Evolutionary conservation across 1,140 invertebrate species (phyloP).

Genomic region (Drosophila mauritiana): DNA sequence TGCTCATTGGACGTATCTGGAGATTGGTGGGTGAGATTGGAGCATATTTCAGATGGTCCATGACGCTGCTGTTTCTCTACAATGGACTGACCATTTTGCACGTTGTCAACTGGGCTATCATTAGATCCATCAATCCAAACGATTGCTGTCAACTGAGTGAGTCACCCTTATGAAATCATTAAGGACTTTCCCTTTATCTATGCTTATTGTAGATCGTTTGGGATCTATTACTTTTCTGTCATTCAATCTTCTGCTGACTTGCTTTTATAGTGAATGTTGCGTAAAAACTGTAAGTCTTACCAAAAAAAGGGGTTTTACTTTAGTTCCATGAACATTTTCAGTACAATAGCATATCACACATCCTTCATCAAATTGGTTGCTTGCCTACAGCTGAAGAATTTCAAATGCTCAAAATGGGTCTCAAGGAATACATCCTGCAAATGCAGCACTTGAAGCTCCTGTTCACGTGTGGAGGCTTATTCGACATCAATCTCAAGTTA

Average conservation of each 20-base stretch:
- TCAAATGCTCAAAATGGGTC: constrained; percentile 26
- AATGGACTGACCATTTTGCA: constrained; percentile 53
- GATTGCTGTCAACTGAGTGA: constrained; percentile 50
- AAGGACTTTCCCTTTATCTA: too few relatives aligned
- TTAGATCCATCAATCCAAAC: constrained; percentile 26
- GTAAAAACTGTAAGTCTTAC: not conserved
- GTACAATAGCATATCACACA: constrained; percentile 52
- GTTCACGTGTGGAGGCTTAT: constrained; percentile 68
- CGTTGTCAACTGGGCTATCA: constrained; percentile 61
- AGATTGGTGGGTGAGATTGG: constrained; percentile 51
- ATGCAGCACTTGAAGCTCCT: constrained; percentile 61
- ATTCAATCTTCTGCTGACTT: too few relatives aligned
- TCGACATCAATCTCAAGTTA: constrained; percentile 63
- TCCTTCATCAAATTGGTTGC: constrained; percentile 37
- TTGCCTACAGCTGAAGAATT: not conserved
- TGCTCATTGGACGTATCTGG: constrained; percentile 49
- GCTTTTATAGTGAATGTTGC: not conserved
- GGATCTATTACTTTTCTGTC: too few relatives aligned
- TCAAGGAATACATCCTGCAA: constrained; percentile 71
- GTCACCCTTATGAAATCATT: not conserved
- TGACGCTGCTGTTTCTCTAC: constrained; percentile 47
- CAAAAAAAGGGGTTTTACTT: too few relatives aligned
- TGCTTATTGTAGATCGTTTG: too few relatives aligned
- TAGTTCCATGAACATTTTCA: not conserved
- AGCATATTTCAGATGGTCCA: constrained; percentile 49